These are phyloP conservation scores for Argyresthia goedartella DNA, from an alignment of 2,888 invertebrate species.

Conservation along the genomic window DNA sequence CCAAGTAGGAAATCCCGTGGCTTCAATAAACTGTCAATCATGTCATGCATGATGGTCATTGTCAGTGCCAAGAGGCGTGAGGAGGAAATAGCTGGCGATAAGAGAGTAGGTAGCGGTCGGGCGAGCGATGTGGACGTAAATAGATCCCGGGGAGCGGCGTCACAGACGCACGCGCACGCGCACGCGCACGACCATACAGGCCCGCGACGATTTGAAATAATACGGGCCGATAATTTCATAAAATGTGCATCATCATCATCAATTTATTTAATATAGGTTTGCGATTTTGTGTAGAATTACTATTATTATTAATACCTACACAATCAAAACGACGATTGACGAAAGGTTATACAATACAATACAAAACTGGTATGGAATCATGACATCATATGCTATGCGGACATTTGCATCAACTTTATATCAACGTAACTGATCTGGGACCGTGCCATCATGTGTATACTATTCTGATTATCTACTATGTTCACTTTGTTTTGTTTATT, in stretches of 20 bases:
- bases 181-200: constrained; percentile 30
- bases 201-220: neutral
- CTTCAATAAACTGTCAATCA: neutral
- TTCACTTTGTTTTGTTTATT: too few species aligned
- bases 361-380: constrained; percentile 14
- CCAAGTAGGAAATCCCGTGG: constrained; percentile 1
- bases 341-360: neutral
- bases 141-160: constrained; percentile 17
- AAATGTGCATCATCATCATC: too few species aligned
- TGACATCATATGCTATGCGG: constrained; percentile 5
- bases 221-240: too few species aligned
- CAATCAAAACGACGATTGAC: too few species aligned
- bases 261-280: too few species aligned
- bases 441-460: constrained; percentile 12
- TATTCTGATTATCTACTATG: too few species aligned
- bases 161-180: constrained; percentile 21
- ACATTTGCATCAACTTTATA: neutral
- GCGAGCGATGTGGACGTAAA: constrained; percentile 45
- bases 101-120: constrained; percentile 30
- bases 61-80: constrained; percentile 53
- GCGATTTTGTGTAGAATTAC: too few species aligned
- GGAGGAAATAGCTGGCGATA: constrained; percentile 46
- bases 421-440: constrained; percentile 10
- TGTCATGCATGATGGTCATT: constrained; percentile 19
- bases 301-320: too few species aligned